Conservation (phyloP, 1,140 invertebrate genomes). For the Lanistes nyassanus region DNA sequence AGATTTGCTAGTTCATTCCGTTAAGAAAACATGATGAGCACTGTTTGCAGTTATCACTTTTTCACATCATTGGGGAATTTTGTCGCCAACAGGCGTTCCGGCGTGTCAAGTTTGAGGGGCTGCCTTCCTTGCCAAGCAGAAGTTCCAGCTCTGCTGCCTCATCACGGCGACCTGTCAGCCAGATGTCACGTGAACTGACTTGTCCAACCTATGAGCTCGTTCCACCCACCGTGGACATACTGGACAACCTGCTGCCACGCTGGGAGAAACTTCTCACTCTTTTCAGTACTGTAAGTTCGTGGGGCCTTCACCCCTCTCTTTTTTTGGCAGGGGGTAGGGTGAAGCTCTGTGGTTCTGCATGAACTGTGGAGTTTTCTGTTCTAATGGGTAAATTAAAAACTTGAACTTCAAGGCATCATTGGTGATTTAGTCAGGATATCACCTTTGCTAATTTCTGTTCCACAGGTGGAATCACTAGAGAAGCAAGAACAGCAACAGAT, state of each 20-base stretch:
- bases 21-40: too few relatives aligned
- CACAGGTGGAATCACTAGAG: constrained; percentile 25
- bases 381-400: too few relatives aligned
- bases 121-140: constrained; percentile 52
- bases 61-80: too few relatives aligned
- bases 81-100: constrained; percentile 50
- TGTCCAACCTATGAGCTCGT: constrained; percentile 23
- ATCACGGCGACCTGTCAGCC: constrained; percentile 28
- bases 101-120: constrained; percentile 54
- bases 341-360: background rate
- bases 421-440: too few relatives aligned
- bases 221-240: constrained; percentile 18
- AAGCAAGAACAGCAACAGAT: constrained; percentile 24
- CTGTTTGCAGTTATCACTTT: too few relatives aligned
- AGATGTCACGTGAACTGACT: constrained; percentile 27
- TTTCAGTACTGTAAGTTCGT: constrained; percentile 47
- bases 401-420: too few relatives aligned
- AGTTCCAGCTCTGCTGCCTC: constrained; percentile 41
- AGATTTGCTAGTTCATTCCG: too few relatives aligned
- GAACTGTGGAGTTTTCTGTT: too few relatives aligned
- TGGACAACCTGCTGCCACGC: constrained; percentile 36
- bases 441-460: background rate
- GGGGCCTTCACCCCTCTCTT: background rate
- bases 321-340: background rate
- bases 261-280: constrained; percentile 50